A percentile compares a stretch with the other conserved stretches of the same genome.
phyloP scores from a whole-genome alignment of 2,888 invertebrate genomes.

The Tiliacea aurago region DNA sequence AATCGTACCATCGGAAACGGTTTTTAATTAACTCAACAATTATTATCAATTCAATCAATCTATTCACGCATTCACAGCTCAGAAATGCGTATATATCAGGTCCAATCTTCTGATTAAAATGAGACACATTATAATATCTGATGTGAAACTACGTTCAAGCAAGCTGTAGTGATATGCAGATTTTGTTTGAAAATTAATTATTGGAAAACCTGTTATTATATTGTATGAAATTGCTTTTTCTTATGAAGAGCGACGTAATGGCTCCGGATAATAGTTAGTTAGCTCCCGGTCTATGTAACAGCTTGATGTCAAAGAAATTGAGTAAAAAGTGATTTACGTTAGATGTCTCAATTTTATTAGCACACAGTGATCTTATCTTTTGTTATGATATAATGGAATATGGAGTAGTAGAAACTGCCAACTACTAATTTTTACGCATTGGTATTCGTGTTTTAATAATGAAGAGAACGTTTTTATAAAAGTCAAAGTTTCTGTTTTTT shows the following conservation, averaged over 20 bases:
- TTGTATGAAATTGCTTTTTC: constrained; percentile 56
- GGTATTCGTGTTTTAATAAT: neutral
- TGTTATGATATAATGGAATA: neutral
- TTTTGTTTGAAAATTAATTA: constrained; percentile 56
- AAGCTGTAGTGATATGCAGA: constrained; percentile 55
- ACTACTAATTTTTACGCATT: neutral
- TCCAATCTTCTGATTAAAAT: constrained; percentile 35
- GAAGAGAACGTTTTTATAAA: neutral
- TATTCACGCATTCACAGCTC: neutral
- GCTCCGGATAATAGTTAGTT: constrained; percentile 20
- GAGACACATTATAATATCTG: constrained; percentile 23
- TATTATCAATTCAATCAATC: constrained; percentile 46
- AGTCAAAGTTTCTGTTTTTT: neutral
- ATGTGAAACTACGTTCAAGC: constrained; percentile 32
- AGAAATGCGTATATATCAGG: constrained; percentile 34
- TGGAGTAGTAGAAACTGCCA: neutral
- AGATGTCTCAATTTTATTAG: neutral
- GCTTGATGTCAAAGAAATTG: constrained; percentile 5
- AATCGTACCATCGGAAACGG: neutral
- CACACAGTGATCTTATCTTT: neutral
- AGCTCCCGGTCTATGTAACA: constrained; percentile 14
- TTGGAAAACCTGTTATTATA: constrained; percentile 60
- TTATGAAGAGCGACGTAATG: constrained; percentile 30
- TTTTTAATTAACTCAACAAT: neutral
- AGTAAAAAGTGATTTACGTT: constrained; percentile 15